Percentiles rank a stretch among this genome's conserved stretches.
Conservation (phyloP, 2,888 invertebrate species). For the Apotomis betuletana region DNA sequence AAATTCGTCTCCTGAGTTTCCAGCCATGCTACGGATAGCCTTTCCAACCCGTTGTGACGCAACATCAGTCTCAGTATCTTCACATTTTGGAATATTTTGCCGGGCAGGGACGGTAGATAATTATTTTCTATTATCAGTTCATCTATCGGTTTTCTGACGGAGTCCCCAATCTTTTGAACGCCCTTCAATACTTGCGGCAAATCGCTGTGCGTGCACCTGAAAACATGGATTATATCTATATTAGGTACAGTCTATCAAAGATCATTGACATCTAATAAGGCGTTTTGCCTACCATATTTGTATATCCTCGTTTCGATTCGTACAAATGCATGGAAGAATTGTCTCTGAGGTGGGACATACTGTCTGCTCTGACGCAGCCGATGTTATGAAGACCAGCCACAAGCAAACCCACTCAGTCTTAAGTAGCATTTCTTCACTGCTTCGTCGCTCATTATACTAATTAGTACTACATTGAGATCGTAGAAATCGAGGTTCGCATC, state of each 20-base stretch:
- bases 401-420: constrained; percentile 62
- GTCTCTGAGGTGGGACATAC: constrained; percentile 89
- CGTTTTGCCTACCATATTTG: constrained; percentile 89
- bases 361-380: constrained; percentile 54
- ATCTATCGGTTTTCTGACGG: constrained; percentile 88
- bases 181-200: constrained; percentile 90
- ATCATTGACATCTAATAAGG: too few species aligned
- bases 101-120: constrained; percentile 92
- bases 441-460: constrained; percentile 76
- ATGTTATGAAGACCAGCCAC: constrained; percentile 63
- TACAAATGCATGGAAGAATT: constrained; percentile 92
- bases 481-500: constrained; percentile 31
- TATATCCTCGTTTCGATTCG: constrained; percentile 89
- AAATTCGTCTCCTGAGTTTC: constrained; percentile 89
- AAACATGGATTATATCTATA: constrained; percentile 47
- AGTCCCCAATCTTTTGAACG: constrained; percentile 86
- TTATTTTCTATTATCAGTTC: constrained; percentile 95
- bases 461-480: constrained; percentile 41
- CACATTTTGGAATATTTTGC: constrained; percentile 89
- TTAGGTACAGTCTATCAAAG: neutral
- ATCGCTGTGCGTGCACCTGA: constrained; percentile 96
- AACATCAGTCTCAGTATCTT: constrained; percentile 91
- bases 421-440: constrained; percentile 72
- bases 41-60: constrained; percentile 91
- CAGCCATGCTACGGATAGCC: constrained; percentile 91